Base-by-base conservation (phyloP, 2,888 invertebrate species). In the Philereme transversata region DNA sequence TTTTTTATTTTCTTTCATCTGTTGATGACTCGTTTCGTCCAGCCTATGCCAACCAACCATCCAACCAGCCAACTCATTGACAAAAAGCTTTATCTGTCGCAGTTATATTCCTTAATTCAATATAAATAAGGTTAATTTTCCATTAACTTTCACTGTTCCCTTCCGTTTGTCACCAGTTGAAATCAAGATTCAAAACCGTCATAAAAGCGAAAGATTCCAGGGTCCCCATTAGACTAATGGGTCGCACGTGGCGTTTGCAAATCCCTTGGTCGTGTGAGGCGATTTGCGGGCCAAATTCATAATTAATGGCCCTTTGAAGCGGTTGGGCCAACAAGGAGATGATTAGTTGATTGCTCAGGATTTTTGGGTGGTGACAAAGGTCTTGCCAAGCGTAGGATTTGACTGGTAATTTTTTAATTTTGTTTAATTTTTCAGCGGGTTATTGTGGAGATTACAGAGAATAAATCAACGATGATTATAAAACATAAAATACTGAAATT, bases 201-300 rank as follows among this genome's bases (percentile, higher is more conserved):
- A 51, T 52, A 59, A 56, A 56, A 59, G 75, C 68, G 75, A 85
- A 86, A 85, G 87, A 87, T 86, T 86, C 86, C 82, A 76, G 79
- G 76, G 75, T 76, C 77, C 72, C 86, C 87, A 91, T 92, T 90
- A 91, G 81, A 72, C 78, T 90, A 92, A 92, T 91, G 88, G 86
- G 68, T 70, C 78, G 87, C 91, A 90, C 91, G 91, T 90, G 91
- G 87, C 90, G 72, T 75, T 73, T 73, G 74, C 74, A 89, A 90
- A 90, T 90, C 91, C 91, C 90, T 88, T 83, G 85, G 77, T 72
- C 83, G 85, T 80, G 85, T 86, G 85, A 88, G 90, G 86, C 87
- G 88, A 89, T 91, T 90, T 90, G 84, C 81, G 82, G 76, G 82
- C 88, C 87, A 84, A 89, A 90, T 91, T 86, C 83, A 90, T 90